Conservation (phyloP, 2,888 invertebrate species). For the Bimastos eiseni region DNA sequence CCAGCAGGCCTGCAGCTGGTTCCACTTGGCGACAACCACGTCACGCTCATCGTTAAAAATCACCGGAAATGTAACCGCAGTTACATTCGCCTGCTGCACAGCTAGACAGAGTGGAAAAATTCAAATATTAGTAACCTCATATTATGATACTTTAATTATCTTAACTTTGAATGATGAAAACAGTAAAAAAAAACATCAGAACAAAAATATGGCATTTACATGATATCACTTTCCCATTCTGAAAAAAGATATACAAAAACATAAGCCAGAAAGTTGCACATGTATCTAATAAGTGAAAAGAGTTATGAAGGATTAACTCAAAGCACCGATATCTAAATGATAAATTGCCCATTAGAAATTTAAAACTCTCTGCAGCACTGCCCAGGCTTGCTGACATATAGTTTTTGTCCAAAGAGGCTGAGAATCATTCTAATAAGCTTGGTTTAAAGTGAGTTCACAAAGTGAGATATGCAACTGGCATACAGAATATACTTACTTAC, state of each 20-base stretch:
- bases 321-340: conserved; percentile 74
- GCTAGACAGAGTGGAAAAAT: not conserved
- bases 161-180: not conserved
- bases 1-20: conserved; percentile 76
- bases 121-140: not conserved
- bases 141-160: not conserved
- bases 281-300: not conserved
- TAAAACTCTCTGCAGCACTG: conserved; percentile 84
- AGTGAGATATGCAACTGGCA: no score
- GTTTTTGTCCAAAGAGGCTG: conserved; percentile 73
- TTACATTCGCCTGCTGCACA: not conserved
- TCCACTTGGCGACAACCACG: conserved; percentile 88
- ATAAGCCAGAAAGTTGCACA: not conserved
- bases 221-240: not conserved
- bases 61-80: conserved; percentile 62
- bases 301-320: not conserved
- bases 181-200: not conserved
- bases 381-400: conserved; percentile 67
- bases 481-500: no score
- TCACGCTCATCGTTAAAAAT: conserved; percentile 94
- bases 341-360: conserved; percentile 69
- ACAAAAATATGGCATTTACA: not conserved
- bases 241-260: not conserved
- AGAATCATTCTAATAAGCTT: conserved; percentile 88
- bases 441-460: no score